Conservation (phyloP, 1,140 invertebrate genomes). For the Ectropis grisescens region DNA sequence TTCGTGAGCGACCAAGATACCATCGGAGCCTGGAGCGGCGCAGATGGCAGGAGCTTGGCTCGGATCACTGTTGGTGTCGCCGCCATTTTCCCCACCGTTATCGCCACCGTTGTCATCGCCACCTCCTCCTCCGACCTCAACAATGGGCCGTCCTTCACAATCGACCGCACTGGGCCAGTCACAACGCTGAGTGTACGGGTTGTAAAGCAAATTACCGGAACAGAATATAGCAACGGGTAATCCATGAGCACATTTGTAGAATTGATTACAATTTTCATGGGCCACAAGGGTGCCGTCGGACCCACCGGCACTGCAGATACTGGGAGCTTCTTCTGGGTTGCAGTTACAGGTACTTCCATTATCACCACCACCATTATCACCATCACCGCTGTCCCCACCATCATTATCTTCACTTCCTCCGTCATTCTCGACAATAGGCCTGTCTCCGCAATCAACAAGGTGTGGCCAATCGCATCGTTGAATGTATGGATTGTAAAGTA, state of each 20-base stretch:
- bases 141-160: constrained; percentile 7
- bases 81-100: constrained; percentile 2
- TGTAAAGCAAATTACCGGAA: constrained; percentile 60
- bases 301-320: constrained; percentile 19
- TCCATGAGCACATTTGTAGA: constrained; percentile 18
- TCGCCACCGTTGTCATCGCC: constrained; percentile 1
- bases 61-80: constrained; percentile 11
- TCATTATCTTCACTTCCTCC: neutral
- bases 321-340: neutral
- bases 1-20: constrained; percentile 22
- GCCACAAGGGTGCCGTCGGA: constrained; percentile 23
- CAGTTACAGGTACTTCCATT: constrained; percentile 4
- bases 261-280: constrained; percentile 23
- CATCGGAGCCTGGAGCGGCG: constrained; percentile 14
- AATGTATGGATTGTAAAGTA: constrained; percentile 70
- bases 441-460: constrained; percentile 54
- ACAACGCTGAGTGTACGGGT: constrained; percentile 69
- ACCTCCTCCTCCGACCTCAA: constrained; percentile 6
- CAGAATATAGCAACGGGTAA: constrained; percentile 13
- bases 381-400: neutral
- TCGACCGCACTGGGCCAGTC: constrained; percentile 72
- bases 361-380: constrained; percentile 1
- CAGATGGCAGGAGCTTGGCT: constrained; percentile 20
- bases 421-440: constrained; percentile 9
- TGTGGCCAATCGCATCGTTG: constrained; percentile 73